Base-by-base conservation (phyloP, 2,797 vertebrate genomes). In the Diplodus puntazzo region DNA sequence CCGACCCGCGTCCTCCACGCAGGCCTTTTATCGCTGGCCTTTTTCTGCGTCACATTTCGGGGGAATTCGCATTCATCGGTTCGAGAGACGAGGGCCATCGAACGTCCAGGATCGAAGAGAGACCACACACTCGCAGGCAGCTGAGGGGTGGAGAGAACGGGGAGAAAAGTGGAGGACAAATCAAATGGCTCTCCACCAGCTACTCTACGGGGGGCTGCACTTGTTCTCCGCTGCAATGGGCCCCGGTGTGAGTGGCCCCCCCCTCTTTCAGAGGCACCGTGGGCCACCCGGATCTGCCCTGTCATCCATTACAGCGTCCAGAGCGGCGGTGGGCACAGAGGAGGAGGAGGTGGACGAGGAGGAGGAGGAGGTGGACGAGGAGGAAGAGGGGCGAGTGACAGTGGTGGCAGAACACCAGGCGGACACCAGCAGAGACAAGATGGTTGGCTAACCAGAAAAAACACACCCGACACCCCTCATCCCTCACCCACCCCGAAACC, bases 181-280 rank as follows among this genome's bases (percentile, higher is more conserved):
- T 87, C 62, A 81, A 90, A 91, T 90, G 89, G 88, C 91, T 92
- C 89, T 94, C 88, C 87, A 94, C 91, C 92, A 92, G 87, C 87
- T 87, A 60, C 90, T 91, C 91, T 80, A 89, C 80, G 73, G 90
- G 45, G 87, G 75, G 78, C 80, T 87, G 74, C 82, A 84, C 90
- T 94, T 93, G 87, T 94, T 92, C 90, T 87, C 72, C 55, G 11
- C 87, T 69, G 86, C 73, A 83, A 64, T 69, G 63, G 79, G 84
- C 75, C 55, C 72, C 49, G 73, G 81, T 83, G 75, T 82, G 77
- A 87, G 80, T 34, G 57, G 54, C n/a, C n/a, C 80, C 75, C 77
- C 65, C 68, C 61, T 5, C 4, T 87, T 88, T 91, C 85, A 91
- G 83, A 85, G 60, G 69, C 77, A 11, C 77, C 48, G 74, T 75